phyloP scores from a whole-genome alignment of 2,113 vertebrate species.

The Brachyhypopomus gauderio region DNA sequence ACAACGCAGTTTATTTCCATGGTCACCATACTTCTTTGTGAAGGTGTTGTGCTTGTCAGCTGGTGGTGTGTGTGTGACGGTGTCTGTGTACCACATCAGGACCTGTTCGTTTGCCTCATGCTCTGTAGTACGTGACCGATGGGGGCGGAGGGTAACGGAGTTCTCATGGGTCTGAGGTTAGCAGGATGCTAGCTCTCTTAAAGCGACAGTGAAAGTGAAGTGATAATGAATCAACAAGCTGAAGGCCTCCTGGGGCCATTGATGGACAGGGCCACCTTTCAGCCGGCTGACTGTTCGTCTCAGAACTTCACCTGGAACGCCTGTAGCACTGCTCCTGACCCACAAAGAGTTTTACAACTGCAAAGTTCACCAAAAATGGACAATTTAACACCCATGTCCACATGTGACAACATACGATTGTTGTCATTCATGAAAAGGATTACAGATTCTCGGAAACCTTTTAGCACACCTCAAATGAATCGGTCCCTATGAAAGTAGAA shows the following conservation, averaged over 20 bases:
- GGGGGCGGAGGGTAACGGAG: conserved; percentile 35
- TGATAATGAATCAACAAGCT: conserved; percentile 12
- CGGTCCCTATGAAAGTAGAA: neutral
- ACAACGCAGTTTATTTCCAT: conserved; percentile 21
- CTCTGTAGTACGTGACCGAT: conserved; percentile 50
- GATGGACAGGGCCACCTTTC: neutral
- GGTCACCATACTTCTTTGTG: conserved; percentile 3
- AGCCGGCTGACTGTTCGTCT: neutral
- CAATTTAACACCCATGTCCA: no score
- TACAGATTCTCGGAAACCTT: neutral
- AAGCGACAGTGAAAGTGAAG: conserved; percentile 10
- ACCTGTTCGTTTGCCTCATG: conserved; percentile 36
- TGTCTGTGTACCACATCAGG: conserved; percentile 33
- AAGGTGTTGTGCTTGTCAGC: conserved; percentile 35
- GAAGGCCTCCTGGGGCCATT: neutral
- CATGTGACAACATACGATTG: no score
- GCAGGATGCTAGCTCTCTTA: conserved; percentile 33
- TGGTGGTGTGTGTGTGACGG: conserved; percentile 25
- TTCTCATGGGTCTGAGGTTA: conserved; percentile 33
- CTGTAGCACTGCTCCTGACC: neutral
- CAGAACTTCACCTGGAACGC: neutral
- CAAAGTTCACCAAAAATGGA: neutral
- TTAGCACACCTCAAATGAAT: conserved; percentile 16
- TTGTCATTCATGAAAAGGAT: no score
- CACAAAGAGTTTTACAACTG: neutral